A percentile compares a stretch with the other conserved stretches of the same genome.
Conservation (phyloP, 2,113 vertebrate species). For the Oriolus oriolus region DNA sequence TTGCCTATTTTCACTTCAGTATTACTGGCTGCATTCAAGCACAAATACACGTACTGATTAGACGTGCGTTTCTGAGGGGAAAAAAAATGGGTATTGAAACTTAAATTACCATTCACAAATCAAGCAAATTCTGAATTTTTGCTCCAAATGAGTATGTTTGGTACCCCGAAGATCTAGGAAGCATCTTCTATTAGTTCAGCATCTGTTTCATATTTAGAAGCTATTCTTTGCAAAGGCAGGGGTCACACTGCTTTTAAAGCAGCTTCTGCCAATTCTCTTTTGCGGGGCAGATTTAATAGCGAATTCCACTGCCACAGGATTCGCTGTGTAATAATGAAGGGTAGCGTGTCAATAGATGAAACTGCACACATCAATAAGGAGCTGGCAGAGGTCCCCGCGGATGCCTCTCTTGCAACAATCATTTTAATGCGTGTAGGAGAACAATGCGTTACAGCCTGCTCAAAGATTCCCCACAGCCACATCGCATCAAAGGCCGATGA, state of each 20-base stretch:
- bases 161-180: neutral
- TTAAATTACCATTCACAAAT: neutral
- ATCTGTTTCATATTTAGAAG: conserved; percentile 44
- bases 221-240: neutral
- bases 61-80: neutral
- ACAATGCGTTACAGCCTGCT: conserved; percentile 19
- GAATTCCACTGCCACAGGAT: conserved; percentile 42
- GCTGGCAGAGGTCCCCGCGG: conserved; percentile 23
- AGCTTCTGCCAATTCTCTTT: conserved; percentile 19
- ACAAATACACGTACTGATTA: neutral
- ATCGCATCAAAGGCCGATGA: neutral
- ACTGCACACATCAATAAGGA: conserved; percentile 54
- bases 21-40: neutral
- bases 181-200: neutral
- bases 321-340: conserved; percentile 23
- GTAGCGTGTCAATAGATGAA: conserved; percentile 48
- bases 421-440: neutral
- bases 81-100: neutral
- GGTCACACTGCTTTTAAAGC: conserved; percentile 17
- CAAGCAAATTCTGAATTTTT: neutral
- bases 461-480: conserved; percentile 46
- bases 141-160: neutral
- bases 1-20: neutral
- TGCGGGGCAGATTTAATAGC: conserved; percentile 34
- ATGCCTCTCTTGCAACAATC: conserved; percentile 17